These are phyloP conservation scores for Cephalopholis sonnerati DNA, from an alignment of 2,113 vertebrate genomes.

Conservation along the genomic window DNA sequence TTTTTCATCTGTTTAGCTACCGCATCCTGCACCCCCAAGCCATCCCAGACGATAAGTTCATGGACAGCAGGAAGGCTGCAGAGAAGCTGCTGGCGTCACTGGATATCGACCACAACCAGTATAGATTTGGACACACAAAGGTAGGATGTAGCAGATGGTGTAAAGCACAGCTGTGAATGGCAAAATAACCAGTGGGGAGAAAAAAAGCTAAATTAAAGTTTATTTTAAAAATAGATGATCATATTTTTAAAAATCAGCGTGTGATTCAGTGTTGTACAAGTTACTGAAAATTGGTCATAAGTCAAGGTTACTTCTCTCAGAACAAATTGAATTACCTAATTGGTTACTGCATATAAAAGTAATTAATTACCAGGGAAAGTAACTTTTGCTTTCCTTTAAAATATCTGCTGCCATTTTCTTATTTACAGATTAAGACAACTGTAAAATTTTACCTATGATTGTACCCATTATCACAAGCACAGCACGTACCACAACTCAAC, in stretches of 20 bases:
- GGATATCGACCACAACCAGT: slow-evolving; percentile 88
- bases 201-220: background rate
- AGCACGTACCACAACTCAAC: no score
- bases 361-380: no score
- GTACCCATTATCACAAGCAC: no score
- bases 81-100: slow-evolving; percentile 88
- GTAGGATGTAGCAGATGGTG: slow-evolving; percentile 56
- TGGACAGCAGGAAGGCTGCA: slow-evolving; percentile 93
- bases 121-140: slow-evolving; percentile 91
- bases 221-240: background rate
- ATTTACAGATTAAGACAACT: no score
- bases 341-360: no score
- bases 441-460: no score
- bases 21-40: slow-evolving; percentile 93
- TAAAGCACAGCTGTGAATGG: background rate
- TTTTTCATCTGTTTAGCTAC: slow-evolving; percentile 82
- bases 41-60: slow-evolving; percentile 94
- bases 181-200: background rate
- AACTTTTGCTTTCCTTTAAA: no score
- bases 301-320: no score
- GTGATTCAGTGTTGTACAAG: background rate
- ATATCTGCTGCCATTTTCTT: no score
- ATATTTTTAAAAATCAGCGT: background rate
- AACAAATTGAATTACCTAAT: no score
- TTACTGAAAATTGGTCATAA: no score